Evolutionary conservation across 2,888 invertebrate genomes (phyloP), one percentile per base, ranked within the genome.

Genomic region (Lacanobia wlatinum): DNA sequence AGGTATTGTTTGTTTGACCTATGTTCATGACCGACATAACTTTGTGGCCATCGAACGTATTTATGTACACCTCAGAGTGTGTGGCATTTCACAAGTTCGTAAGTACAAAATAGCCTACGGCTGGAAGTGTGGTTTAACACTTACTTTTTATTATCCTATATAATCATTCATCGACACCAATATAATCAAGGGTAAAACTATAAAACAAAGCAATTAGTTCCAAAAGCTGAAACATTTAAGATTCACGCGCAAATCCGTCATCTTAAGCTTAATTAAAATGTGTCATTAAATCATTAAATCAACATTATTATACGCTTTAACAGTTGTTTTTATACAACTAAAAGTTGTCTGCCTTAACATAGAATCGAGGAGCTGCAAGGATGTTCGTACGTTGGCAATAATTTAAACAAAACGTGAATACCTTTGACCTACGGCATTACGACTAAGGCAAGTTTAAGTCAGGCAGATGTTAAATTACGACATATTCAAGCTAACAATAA

Each of bases 291-390:
- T 68, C 38, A 68, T 76, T 71, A 85, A 64, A 74, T 50, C 23
- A 21, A 46, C 71, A 78, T 80, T 73, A 83, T 72, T 76, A 74
- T 60, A 52, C 50, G 65, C 28, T 71, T 28, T 71, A 72, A 70
- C 79, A 69, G 70, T 83, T 74, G 78, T 82, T 85, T 80, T 79
- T 79, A 79, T 72, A 66, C 86, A 89, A 86, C 90, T 90, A 91
- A 92, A 92, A 92, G 93, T 92, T 92, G 93, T 89, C 92, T 89
- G 69, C 93, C 93, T 93, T 93, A 92, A 91, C 93, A 93, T 88
- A 90, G 87, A 89, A 87, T 83, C 85, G 82, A 87, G 81, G 52
- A 67, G 73, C 83, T 79, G 84, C 90, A 88, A 90, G 90, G 93
- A 94, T 92, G 90, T 73, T 85, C 69, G 75, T 81, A 81, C 80